phyloP scores from a whole-genome alignment of 2,888 invertebrate species.

The Petrophora chlorosata region DNA sequence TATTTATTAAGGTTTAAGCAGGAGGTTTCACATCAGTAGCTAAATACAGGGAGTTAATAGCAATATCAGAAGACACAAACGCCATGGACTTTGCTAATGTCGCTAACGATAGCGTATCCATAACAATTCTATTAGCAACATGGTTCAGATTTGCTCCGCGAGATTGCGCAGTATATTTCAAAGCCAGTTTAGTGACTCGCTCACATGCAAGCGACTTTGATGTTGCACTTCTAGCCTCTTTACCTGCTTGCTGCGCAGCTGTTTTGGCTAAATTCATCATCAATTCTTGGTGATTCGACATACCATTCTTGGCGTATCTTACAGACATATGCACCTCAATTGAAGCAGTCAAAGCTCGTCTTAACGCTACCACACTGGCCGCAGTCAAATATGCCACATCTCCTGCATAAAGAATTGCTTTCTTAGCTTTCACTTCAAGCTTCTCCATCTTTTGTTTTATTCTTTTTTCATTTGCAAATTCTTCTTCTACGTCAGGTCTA shows the following conservation, averaged over 20 bases:
- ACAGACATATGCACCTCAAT: conserved; percentile 80
- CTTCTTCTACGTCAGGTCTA: conserved; percentile 66
- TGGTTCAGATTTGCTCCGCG: conserved; percentile 74
- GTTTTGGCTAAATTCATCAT: conserved; percentile 81
- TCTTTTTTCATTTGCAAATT: conserved; percentile 60
- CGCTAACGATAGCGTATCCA: conserved; percentile 73
- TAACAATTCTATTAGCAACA: conserved; percentile 74
- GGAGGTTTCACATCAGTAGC: conserved; percentile 76
- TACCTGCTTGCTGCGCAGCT: conserved; percentile 78
- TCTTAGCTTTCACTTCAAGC: conserved; percentile 74
- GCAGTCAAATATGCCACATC: conserved; percentile 78
- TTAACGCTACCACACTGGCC: conserved; percentile 74
- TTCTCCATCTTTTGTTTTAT: conserved; percentile 67
- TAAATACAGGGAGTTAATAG: conserved; percentile 76
- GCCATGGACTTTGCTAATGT: conserved; percentile 79
- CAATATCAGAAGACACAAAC: conserved; percentile 76
- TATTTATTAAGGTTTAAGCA: conserved; percentile 45
- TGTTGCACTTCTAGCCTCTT: conserved; percentile 74
- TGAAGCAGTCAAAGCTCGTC: conserved; percentile 75
- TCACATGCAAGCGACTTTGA: conserved; percentile 75
- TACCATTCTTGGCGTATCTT: conserved; percentile 71
- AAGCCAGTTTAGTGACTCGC: conserved; percentile 69
- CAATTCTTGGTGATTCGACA: conserved; percentile 75
- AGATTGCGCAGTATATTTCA: conserved; percentile 76
- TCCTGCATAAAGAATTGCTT: conserved; percentile 77